Evolutionary conservation across 2,888 invertebrate species (phyloP).

Genomic region (Chrysodeixis includens): DNA sequence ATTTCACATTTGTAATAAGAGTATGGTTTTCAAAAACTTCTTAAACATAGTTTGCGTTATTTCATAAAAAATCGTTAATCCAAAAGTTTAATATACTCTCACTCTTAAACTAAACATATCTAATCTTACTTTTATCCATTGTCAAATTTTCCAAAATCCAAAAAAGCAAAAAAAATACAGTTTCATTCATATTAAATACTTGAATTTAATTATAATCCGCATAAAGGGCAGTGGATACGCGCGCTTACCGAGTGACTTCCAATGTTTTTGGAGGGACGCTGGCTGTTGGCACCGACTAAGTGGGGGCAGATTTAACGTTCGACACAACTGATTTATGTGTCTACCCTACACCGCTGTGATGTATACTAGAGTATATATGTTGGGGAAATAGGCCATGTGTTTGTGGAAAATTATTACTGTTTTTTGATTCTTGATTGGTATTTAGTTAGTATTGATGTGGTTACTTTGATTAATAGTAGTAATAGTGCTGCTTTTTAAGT

Average conservation of each 20-base stretch:
- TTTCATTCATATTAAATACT: no score
- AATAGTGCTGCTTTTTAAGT: no score
- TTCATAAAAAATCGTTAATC: no score
- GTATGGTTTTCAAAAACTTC: no score
- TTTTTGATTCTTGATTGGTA: background rate
- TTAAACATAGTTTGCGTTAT: no score
- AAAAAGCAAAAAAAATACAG: no score
- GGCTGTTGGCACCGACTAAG: constrained; percentile 67
- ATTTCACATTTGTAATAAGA: no score
- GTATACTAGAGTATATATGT: constrained; percentile 25
- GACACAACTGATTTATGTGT: constrained; percentile 76
- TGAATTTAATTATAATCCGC: background rate
- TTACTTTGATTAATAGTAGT: no score
- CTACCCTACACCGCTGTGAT: constrained; percentile 60
- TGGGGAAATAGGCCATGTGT: constrained; percentile 30
- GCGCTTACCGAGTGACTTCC: constrained; percentile 61
- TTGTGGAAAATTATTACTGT: constrained; percentile 4
- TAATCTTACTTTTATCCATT: no score
- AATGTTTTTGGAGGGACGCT: constrained; percentile 63
- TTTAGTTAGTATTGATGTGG: background rate
- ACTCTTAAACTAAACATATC: no score
- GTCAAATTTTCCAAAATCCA: no score
- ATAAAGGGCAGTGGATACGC: constrained; percentile 53
- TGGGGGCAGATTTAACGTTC: constrained; percentile 75
- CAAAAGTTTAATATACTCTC: no score